Percentiles rank a stretch among this genome's conserved stretches.
Evolutionary conservation across 2,113 vertebrate species (phyloP).

Genomic region (Neofelis nebulosa): DNA sequence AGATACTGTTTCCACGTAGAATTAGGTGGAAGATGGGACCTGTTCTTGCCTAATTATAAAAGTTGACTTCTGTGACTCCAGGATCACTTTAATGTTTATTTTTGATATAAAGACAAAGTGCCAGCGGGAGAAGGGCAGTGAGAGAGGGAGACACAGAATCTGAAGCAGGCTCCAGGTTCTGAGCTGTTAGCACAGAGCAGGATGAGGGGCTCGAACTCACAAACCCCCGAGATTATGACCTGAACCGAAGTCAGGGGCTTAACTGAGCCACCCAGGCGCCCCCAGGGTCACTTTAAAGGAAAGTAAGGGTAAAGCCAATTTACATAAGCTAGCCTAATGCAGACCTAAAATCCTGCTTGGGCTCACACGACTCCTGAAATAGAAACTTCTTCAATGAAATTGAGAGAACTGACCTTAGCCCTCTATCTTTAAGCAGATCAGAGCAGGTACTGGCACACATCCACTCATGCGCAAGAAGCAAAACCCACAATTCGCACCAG

Average conservation of each 20-base stretch:
- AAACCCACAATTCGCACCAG: fast-evolving
- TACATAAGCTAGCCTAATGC: neutral
- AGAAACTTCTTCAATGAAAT: neutral
- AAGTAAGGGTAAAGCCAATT: neutral
- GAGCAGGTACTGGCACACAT: fast-evolving
- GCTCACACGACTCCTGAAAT: neutral
- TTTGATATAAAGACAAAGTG: too few relatives aligned
- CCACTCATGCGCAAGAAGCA: fast-evolving
- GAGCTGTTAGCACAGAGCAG: too few relatives aligned
- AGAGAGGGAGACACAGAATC: too few relatives aligned
- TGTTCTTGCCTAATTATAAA: neutral
- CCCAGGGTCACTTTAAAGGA: neutral
- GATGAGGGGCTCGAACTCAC: too few relatives aligned
- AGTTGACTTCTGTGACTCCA: neutral
- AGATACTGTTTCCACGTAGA: neutral
- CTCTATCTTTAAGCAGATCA: fast-evolving
- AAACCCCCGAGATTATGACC: too few relatives aligned
- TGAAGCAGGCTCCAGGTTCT: too few relatives aligned
- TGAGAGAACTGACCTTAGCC: fast-evolving
- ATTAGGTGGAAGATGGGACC: neutral
- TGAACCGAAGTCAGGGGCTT: too few relatives aligned
- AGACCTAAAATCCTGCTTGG: neutral
- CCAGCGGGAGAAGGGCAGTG: too few relatives aligned
- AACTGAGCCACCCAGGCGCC: too few relatives aligned
- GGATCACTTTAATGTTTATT: neutral